phyloP scores from a whole-genome alignment of 2,888 invertebrate species.

The Polylopha cassiicola region DNA sequence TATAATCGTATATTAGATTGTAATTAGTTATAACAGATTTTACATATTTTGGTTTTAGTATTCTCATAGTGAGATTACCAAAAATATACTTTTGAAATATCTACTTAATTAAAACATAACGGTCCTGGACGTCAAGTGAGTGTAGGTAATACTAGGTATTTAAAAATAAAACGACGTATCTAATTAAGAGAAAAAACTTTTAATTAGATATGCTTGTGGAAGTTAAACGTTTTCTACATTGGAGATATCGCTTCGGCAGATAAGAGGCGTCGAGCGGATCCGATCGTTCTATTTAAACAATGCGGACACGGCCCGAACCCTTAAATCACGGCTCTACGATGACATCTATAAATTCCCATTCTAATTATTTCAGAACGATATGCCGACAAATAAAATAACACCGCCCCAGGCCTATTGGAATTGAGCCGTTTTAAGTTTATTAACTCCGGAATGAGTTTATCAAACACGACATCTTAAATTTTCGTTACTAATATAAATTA shows the following conservation, averaged over 20 bases:
- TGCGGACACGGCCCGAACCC: conserved; percentile 39
- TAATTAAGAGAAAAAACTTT: too few relatives aligned
- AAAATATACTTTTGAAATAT: too few relatives aligned
- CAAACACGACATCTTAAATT: conserved; percentile 39
- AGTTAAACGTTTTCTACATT: conserved; percentile 18
- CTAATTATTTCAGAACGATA: conserved; percentile 67
- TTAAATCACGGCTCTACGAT: conserved; percentile 57
- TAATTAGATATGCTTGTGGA: conserved; percentile 6
- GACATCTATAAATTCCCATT: conserved; percentile 69
- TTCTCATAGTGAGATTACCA: too few relatives aligned
- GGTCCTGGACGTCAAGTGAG: too few relatives aligned
- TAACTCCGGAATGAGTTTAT: conserved; percentile 54
- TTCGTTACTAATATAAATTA: conserved; percentile 29
- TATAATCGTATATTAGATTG: too few relatives aligned
- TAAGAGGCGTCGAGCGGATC: conserved; percentile 33
- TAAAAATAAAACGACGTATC: too few relatives aligned
- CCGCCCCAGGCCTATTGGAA: conserved; percentile 49
- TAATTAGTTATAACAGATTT: too few relatives aligned
- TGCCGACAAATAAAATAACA: conserved; percentile 65
- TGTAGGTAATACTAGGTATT: too few relatives aligned
- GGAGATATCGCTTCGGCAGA: conserved; percentile 30
- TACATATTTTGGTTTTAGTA: too few relatives aligned
- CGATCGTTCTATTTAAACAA: conserved; percentile 46
- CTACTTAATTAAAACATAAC: too few relatives aligned
- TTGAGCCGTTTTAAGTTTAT: conserved; percentile 57